Evolutionary conservation across 2,113 vertebrate species (phyloP), one percentile per base, ranked within the genome.

Genomic region (Leucosticte australis): DNA sequence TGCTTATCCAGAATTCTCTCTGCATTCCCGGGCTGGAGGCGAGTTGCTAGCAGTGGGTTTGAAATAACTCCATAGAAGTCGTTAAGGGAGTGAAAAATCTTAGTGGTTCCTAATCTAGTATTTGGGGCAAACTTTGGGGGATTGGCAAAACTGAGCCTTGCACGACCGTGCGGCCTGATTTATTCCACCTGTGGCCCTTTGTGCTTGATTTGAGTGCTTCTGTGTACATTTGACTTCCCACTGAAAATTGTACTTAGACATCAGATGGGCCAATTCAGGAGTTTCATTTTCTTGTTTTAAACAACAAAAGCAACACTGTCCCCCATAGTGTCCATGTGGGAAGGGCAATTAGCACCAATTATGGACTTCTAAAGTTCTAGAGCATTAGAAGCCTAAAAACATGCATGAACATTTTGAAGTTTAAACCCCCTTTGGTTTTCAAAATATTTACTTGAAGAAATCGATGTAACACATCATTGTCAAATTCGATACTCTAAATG

Each of bases 11-110:
- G 0, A 17, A 47, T 55, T 31, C 10, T 15, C 52, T 3, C 37
- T 6, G 1, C 2, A 11, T 24, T 39, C 11, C 17, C 1, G 0
- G 30, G 7, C 21, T 11, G 37, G 1, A 65, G 39, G 4, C 0
- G 2, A 75, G 42, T 20, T 39, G 71, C 39, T 15, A 8, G 65
- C 3, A 2, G 24, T 33, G 16, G 33, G 31, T 33, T 11, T 31
- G 28, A 64, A 55, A 2, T 18, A 42, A 44, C 57, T 31, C 39
- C 8, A 1, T 2, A 6, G 15, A n/a, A 27, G 15, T 18, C 0
- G 1, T 14, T 41, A 49, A 16, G 6, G 28, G 31, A n/a, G 14
- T 10, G 20, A 46, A 69, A 60, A 84, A 22, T 44, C 10, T 21
- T 30, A 12, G 18, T 28, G n/a, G 20, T 7, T 64, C 4, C 23